Evolutionary conservation across 1,140 invertebrate species (phyloP).

Genomic region (Pissodes strobi): DNA sequence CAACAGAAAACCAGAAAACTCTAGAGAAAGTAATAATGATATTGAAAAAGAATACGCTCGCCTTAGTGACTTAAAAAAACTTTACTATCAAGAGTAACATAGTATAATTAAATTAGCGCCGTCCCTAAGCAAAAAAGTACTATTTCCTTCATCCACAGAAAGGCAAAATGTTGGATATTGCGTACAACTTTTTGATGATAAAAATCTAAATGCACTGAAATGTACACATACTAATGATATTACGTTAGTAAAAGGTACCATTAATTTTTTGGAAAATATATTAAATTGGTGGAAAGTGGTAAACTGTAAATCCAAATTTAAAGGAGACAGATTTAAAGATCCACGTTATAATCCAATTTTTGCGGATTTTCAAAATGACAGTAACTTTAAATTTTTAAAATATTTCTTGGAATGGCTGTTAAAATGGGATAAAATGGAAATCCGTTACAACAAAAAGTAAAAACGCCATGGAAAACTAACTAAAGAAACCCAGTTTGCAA

Average conservation of each 20-base stretch:
- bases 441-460: too few species aligned
- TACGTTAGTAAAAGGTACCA: not conserved
- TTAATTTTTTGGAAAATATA: not conserved
- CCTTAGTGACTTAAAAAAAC: too few species aligned
- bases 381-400: not conserved
- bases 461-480: too few species aligned
- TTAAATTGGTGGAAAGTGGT: not conserved
- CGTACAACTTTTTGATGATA: not conserved
- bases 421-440: not conserved
- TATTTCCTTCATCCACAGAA: not conserved
- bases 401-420: not conserved
- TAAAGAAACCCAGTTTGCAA: too few species aligned
- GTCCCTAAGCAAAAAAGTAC: too few species aligned
- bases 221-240: not conserved
- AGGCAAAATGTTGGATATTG: not conserved
- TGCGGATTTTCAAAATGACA: not conserved
- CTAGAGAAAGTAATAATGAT: not conserved
- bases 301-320: not conserved
- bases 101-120: too few species aligned
- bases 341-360: not conserved
- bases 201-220: not conserved
- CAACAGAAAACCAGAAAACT: not conserved
- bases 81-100: too few species aligned
- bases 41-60: not conserved
- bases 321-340: not conserved